These are phyloP conservation scores for Dromaius novaehollandiae DNA, from an alignment of 2,113 vertebrate genomes.

Conservation along the genomic window DNA sequence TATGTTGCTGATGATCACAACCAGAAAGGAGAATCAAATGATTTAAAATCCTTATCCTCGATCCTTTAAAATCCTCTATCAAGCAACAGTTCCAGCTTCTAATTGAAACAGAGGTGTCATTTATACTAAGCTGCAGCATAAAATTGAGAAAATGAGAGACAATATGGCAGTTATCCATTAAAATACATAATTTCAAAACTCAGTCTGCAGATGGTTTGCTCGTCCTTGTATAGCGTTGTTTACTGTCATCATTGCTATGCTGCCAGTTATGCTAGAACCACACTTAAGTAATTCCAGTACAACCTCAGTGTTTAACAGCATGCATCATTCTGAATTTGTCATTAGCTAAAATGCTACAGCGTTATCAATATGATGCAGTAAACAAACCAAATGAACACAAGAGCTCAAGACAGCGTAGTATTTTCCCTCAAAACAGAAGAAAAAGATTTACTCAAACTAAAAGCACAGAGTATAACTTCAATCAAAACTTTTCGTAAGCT, in stretches of 20 bases:
- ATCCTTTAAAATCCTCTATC: not conserved
- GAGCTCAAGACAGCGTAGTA: not conserved
- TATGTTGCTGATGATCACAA: not conserved
- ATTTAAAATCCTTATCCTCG: not conserved
- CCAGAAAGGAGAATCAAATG: not conserved
- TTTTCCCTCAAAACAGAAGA: not conserved
- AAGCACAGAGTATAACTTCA: not conserved
- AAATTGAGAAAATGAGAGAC: not conserved
- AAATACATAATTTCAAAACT: not conserved
- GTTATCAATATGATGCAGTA: not conserved
- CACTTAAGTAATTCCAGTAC: slow-evolving; percentile 19
- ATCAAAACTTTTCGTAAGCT: not conserved
- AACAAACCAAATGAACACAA: not conserved
- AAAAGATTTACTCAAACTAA: not conserved
- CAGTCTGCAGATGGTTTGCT: not conserved
- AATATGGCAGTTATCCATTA: not conserved
- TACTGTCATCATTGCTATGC: not conserved
- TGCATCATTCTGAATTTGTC: not conserved
- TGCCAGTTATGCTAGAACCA: not conserved
- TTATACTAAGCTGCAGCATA: not conserved
- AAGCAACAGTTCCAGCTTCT: not conserved
- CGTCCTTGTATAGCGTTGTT: not conserved
- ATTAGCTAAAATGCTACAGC: not conserved
- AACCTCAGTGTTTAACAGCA: slow-evolving; percentile 13
- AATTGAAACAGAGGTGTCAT: not conserved